phyloP scores from a whole-genome alignment of 1,140 invertebrate species.

The Parapsyche elsis region DNA sequence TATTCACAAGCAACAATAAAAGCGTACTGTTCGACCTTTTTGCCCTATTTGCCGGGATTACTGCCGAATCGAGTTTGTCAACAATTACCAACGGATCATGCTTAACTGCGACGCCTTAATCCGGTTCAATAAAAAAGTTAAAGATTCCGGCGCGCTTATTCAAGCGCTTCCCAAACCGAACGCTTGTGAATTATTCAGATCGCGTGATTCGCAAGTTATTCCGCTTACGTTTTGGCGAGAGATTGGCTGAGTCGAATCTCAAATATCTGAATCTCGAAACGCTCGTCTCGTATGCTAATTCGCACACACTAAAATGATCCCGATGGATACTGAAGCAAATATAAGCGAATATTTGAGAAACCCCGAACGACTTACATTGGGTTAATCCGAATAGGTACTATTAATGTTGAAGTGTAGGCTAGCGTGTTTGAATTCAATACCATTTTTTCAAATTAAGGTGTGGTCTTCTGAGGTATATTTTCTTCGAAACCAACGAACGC shows the following conservation, averaged over 20 bases:
- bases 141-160: not conserved
- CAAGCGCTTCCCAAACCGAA: not conserved
- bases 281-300: conserved; percentile 1
- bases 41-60: not conserved
- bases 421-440: conserved; percentile 16
- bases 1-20: too few relatives aligned
- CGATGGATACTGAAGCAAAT: too few relatives aligned
- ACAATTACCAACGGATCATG: conserved; percentile 2
- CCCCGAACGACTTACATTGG: too few relatives aligned
- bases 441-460: conserved; percentile 24
- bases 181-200: conserved; percentile 20
- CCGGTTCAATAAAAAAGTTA: conserved; percentile 3
- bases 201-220: conserved; percentile 7
- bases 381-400: too few relatives aligned
- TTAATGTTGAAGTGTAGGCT: not conserved
- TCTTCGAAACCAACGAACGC: too few relatives aligned
- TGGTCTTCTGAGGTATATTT: not conserved
- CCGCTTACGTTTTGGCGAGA: conserved; percentile 16
- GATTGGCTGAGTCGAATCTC: conserved; percentile 26
- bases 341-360: too few relatives aligned
- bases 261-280: not conserved
- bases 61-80: not conserved
- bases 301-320: not conserved
- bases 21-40: too few relatives aligned
- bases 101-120: not conserved